Evolutionary conservation across 2,113 vertebrate species (phyloP).

Genomic region (Lontra canadensis): DNA sequence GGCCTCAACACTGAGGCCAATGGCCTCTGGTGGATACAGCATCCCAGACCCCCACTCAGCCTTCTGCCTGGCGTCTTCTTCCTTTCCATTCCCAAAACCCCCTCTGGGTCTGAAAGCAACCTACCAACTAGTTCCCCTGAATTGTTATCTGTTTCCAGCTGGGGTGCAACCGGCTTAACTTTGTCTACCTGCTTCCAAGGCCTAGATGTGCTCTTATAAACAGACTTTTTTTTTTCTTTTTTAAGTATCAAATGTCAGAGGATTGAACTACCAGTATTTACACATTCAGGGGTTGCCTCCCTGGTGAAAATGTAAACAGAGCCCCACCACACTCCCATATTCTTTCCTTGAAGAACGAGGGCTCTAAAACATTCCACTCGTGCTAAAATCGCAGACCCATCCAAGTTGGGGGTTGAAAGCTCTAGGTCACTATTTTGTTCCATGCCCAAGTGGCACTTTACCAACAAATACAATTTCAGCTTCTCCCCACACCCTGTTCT

Average conservation of each 20-base stretch:
- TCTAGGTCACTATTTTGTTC: not conserved
- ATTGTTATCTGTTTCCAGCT: not conserved
- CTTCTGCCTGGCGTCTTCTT: not conserved
- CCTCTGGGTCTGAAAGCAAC: not conserved
- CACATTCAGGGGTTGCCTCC: slow-evolving; percentile 39
- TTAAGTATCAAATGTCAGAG: slow-evolving; percentile 62
- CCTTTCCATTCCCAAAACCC: not conserved
- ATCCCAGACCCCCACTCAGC: not conserved
- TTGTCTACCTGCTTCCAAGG: slow-evolving; percentile 57
- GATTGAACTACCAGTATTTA: slow-evolving; percentile 70
- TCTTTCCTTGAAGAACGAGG: slow-evolving; percentile 16
- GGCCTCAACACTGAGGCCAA: not conserved
- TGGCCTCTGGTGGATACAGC: not conserved
- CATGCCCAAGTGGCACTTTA: not conserved
- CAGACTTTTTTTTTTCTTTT: slow-evolving; percentile 29
- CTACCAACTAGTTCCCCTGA: not conserved
- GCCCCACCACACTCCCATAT: slow-evolving; percentile 33
- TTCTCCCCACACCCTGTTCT: not conserved
- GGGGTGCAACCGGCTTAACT: not conserved
- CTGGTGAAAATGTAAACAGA: slow-evolving; percentile 55
- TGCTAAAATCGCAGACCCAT: slow-evolving; percentile 2
- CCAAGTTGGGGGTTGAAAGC: not conserved
- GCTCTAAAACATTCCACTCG: slow-evolving; percentile 20
- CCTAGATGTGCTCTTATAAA: slow-evolving; percentile 69
- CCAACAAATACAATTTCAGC: not conserved